These are phyloP conservation scores for Urocynchramus pylzowi DNA, from an alignment of 2,113 vertebrate species.

Conservation along the genomic window DNA sequence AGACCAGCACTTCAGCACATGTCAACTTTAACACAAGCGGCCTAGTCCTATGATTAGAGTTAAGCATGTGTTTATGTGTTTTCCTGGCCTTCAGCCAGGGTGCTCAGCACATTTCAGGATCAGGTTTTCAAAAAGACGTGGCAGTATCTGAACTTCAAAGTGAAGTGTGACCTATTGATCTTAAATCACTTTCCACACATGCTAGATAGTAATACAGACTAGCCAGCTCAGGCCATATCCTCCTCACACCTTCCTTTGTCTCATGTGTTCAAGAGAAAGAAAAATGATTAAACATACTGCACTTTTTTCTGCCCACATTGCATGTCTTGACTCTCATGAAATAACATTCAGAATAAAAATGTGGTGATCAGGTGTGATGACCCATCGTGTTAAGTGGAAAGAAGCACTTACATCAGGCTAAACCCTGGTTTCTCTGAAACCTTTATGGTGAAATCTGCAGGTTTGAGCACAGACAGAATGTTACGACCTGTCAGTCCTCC, in stretches of 20 bases:
- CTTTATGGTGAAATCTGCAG: not conserved
- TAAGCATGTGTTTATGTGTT: slow-evolving; percentile 57
- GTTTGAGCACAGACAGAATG: not conserved
- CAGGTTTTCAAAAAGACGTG: not conserved
- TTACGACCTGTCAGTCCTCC: not conserved
- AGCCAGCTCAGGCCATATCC: not conserved
- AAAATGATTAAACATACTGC: not conserved
- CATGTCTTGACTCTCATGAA: not conserved
- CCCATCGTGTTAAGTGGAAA: not conserved
- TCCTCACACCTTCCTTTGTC: slow-evolving; percentile 15
- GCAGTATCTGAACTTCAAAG: slow-evolving; percentile 46
- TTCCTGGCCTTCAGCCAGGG: slow-evolving; percentile 31
- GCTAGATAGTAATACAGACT: not conserved
- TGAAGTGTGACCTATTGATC: slow-evolving; percentile 12
- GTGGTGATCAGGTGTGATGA: not conserved
- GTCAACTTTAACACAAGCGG: slow-evolving; percentile 33
- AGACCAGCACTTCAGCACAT: slow-evolving; percentile 40
- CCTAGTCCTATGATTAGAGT: slow-evolving; percentile 39
- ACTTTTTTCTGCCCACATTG: not conserved
- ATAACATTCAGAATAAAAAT: not conserved
- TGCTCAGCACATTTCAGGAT: slow-evolving; percentile 19
- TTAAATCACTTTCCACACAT: slow-evolving; percentile 38
- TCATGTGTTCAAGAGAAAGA: not conserved
- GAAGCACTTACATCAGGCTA: not conserved
- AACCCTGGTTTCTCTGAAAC: not conserved